Evolutionary conservation across 1,140 invertebrate species (phyloP), one percentile per base, ranked within the genome.

Genomic region (Archivesica marissinica): DNA sequence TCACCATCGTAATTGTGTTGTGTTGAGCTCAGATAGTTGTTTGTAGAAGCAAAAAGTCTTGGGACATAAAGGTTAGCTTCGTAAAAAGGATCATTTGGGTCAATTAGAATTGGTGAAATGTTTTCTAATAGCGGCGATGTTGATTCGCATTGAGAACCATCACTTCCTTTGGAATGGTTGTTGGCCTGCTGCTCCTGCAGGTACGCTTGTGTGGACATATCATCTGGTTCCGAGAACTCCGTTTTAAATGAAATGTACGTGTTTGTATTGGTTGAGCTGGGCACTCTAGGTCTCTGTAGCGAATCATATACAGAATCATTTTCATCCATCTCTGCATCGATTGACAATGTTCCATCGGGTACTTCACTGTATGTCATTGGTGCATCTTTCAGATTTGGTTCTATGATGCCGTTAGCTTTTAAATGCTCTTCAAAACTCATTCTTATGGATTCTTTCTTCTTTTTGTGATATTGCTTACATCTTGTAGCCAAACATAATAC

Each of bases 221-320:
- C 86, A 9, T 86, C 88, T 0, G 88, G 88, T 33, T 90, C 88
- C 25, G 90, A 87, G 56, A 89, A 72, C 74, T 91, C 89, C 35
- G 87, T 89, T 47, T 87, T 89, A 81, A 91, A 91, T 59, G 90
- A 91, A 17, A 91, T 87, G 59, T 91, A 91, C n/a, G 89, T 91
- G 82, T 90, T 89, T 23, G 82, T 78, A 33, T 85, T 85, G n/a
- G 35, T 33, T 3, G 82, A 78, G 44, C 74, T 85, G 2, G 61
- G 30, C 15, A 68, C 33, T 15, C 61, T 39, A n/a, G 82, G 82
- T 39, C 75, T 66, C 52, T 85, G 82, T 75, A 85, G 68, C 0
- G 82, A 85, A 56, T 85, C 82, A 41, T 85, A 85, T 74, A 85
- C 56, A 3, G 82, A 85, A 15, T 50, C 59, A 25, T 47, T 20